phyloP scores from a whole-genome alignment of 2,797 vertebrate species.

The Odontamblyopus lacepedii region DNA sequence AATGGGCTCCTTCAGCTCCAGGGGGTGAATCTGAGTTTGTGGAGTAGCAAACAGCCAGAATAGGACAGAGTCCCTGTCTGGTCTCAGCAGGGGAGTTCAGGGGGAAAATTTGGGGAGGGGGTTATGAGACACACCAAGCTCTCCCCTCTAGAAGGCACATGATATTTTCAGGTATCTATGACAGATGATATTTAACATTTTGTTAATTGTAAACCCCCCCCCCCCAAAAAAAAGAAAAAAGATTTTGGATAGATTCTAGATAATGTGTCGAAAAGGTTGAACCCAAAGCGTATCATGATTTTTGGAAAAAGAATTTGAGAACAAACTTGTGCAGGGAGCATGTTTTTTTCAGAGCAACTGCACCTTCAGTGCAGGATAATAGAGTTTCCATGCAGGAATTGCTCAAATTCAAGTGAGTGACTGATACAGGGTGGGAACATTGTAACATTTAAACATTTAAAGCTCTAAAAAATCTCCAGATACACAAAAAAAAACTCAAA shows the following conservation, averaged over 20 bases:
- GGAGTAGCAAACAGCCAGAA: conserved; percentile 29
- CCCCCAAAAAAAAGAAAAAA: not conserved
- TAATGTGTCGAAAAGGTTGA: no score
- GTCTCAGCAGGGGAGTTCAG: conserved; percentile 57
- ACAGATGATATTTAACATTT: not conserved
- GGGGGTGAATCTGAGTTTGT: conserved; percentile 47
- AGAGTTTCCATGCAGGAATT: no score
- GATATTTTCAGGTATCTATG: not conserved
- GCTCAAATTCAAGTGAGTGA: no score
- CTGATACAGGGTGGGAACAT: no score
- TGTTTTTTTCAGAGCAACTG: no score
- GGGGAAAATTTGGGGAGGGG: conserved; percentile 22
- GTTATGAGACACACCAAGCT: not conserved
- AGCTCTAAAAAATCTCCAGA: no score
- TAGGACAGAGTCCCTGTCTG: conserved; percentile 51
- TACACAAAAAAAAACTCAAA: no score
- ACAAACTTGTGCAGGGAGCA: not conserved
- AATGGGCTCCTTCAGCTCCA: conserved; percentile 54
- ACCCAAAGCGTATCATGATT: no score
- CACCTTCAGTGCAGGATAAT: no score
- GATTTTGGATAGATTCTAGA: no score
- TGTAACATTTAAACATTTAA: no score
- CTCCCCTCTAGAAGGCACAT: not conserved
- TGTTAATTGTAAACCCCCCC: not conserved
- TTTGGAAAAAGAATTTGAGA: not conserved